These are phyloP conservation scores for Ectemnius lituratus DNA, from an alignment of 2,888 invertebrate genomes.

Conservation along the genomic window DNA sequence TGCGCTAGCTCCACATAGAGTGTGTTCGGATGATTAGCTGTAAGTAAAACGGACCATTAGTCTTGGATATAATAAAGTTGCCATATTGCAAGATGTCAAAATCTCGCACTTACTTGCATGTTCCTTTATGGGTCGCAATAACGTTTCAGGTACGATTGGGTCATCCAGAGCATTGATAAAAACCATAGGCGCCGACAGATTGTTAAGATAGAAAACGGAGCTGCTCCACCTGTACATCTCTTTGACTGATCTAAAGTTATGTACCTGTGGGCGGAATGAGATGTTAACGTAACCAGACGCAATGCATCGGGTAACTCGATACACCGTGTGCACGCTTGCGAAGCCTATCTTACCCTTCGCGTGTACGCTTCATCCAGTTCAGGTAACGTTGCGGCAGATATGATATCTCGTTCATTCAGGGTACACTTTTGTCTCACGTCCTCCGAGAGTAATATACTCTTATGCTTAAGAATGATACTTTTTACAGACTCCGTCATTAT, in stretches of 20 bases:
- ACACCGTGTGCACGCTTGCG: neutral
- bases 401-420: constrained; percentile 89
- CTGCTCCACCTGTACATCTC: constrained; percentile 93
- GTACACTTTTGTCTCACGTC: constrained; percentile 84
- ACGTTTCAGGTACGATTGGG: constrained; percentile 90
- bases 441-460: constrained; percentile 86
- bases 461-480: constrained; percentile 91
- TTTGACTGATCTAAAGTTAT: constrained; percentile 87
- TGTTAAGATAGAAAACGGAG: constrained; percentile 87
- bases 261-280: constrained; percentile 80
- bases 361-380: constrained; percentile 95
- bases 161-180: constrained; percentile 95
- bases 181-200: constrained; percentile 91
- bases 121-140: constrained; percentile 86
- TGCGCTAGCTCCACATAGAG: constrained; percentile 91
- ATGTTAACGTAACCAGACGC: neutral
- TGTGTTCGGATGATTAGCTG: constrained; percentile 84
- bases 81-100: neutral
- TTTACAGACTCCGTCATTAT: constrained; percentile 96
- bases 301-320: neutral
- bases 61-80: neutral
- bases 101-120: constrained; percentile 85
- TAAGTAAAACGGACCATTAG: constrained; percentile 30
- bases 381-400: constrained; percentile 91
- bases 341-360: constrained; percentile 75